Evolutionary conservation across 37 sponge, comb jelly and placozoan genomes (phyloP).

Genomic region (Chondrilla cf. caribensis): DNA sequence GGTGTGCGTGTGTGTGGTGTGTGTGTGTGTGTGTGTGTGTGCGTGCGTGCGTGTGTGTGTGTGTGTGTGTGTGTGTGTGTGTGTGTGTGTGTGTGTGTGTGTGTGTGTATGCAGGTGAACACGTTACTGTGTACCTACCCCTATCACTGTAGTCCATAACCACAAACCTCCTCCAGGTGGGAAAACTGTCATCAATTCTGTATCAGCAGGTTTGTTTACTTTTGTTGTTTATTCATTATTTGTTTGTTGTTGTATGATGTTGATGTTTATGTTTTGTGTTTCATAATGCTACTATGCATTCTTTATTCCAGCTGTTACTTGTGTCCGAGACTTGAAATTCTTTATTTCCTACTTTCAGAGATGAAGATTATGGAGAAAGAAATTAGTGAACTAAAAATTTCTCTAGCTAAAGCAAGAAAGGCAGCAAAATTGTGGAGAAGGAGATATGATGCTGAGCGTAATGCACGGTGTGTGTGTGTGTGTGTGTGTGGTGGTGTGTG

Average conservation of each 20-base stretch:
- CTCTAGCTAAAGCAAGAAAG: slow-evolving; percentile 33
- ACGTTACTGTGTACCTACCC: background rate
- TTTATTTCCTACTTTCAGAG: too few relatives aligned
- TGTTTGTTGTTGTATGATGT: background rate
- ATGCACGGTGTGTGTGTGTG: slow-evolving; percentile 40
- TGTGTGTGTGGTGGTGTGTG: slow-evolving; percentile 1
- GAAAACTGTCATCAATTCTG: background rate
- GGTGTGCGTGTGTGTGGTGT: background rate
- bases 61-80: background rate
- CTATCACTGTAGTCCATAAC: background rate
- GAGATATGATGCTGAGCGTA: slow-evolving; percentile 41
- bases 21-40: slow-evolving; percentile 1
- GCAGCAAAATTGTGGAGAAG: slow-evolving; percentile 55
- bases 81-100: background rate
- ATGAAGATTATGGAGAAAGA: slow-evolving; percentile 35
- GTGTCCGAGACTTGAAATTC: too few relatives aligned
- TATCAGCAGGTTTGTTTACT: background rate
- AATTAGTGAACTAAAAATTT: slow-evolving; percentile 21
- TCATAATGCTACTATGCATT: background rate
- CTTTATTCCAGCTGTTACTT: too few relatives aligned
- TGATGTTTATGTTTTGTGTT: background rate
- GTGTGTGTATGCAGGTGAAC: background rate
- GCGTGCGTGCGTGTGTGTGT: background rate
- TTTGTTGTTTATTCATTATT: background rate
- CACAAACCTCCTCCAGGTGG: background rate